Percentiles rank a stretch among this genome's conserved stretches.
These are phyloP conservation scores for Ptychobarbus kaznakovi DNA, from an alignment of 2,797 vertebrate species.

Conservation along the genomic window DNA sequence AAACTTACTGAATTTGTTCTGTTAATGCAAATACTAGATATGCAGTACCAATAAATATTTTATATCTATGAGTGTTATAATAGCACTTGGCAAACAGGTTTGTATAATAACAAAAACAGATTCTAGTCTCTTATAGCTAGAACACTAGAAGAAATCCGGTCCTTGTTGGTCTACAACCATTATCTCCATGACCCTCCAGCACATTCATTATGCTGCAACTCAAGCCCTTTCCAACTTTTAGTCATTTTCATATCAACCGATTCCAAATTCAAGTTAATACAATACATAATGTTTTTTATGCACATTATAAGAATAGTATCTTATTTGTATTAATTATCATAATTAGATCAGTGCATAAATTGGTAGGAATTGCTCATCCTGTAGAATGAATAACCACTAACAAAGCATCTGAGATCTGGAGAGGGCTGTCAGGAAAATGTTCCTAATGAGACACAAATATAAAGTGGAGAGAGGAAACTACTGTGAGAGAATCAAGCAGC, in stretches of 20 bases:
- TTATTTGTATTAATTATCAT: conserved; percentile 5
- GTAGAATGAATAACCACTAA: conserved; percentile 24
- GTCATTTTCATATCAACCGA: neutral
- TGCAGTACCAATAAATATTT: too few relatives aligned
- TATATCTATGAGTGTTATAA: neutral
- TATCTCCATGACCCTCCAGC: neutral
- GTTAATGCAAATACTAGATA: too few relatives aligned
- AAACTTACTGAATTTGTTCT: too few relatives aligned
- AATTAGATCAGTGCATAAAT: neutral
- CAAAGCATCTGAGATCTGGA: conserved; percentile 19
- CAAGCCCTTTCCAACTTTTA: neutral
- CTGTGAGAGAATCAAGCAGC: neutral
- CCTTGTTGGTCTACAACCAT: neutral
- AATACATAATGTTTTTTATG: neutral
- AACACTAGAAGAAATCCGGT: neutral
- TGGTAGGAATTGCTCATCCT: neutral
- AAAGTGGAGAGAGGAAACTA: neutral
- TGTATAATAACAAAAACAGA: neutral
- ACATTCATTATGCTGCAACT: neutral
- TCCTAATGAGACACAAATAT: conserved; percentile 3
- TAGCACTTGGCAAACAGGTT: neutral
- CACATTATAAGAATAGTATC: neutral
- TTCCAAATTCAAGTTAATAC: neutral
- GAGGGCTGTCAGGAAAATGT: conserved; percentile 4
- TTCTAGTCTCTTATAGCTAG: neutral